A percentile compares a stretch with the other conserved stretches of the same genome.
Evolutionary conservation across 2,113 vertebrate species (phyloP).

Genomic region (Chrysochloris asiatica): DNA sequence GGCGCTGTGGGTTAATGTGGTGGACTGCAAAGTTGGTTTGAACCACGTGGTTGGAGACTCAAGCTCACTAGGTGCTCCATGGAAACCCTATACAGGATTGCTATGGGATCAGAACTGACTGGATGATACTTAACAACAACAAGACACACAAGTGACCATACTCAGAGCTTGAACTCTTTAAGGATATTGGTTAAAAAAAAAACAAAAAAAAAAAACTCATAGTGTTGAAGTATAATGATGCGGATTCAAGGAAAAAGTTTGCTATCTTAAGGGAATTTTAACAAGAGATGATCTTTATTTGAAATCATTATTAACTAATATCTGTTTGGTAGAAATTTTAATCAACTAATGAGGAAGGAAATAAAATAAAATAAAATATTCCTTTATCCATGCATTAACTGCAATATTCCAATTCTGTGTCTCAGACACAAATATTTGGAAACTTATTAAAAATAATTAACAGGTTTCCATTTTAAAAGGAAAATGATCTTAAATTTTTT

Average conservation of each 20-base stretch:
- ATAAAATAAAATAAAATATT: not conserved
- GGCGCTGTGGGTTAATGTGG: no score
- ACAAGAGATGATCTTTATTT: not conserved
- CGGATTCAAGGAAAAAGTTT: not conserved
- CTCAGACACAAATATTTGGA: not conserved
- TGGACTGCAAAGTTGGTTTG: no score
- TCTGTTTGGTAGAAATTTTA: not conserved
- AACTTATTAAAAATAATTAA: not conserved
- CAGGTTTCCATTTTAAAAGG: constrained; percentile 7
- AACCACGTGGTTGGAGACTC: no score
- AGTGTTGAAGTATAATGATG: not conserved
- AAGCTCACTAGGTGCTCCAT: no score
- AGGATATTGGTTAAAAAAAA: no score
- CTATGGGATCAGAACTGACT: no score
- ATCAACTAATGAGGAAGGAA: not conserved
- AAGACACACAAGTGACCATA: rapidly evolving
- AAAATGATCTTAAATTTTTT: constrained; percentile 38
- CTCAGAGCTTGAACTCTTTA: not conserved
- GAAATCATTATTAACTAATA: not conserved
- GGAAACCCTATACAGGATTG: no score
- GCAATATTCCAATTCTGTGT: not conserved
- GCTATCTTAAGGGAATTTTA: not conserved
- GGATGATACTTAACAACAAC: no score
- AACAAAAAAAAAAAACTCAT: no score
- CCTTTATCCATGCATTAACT: not conserved